Percentiles rank a stretch among this genome's conserved stretches.
These are phyloP conservation scores for Notarius lentiginosus DNA, from an alignment of 2,113 vertebrate species.

Conservation along the genomic window DNA sequence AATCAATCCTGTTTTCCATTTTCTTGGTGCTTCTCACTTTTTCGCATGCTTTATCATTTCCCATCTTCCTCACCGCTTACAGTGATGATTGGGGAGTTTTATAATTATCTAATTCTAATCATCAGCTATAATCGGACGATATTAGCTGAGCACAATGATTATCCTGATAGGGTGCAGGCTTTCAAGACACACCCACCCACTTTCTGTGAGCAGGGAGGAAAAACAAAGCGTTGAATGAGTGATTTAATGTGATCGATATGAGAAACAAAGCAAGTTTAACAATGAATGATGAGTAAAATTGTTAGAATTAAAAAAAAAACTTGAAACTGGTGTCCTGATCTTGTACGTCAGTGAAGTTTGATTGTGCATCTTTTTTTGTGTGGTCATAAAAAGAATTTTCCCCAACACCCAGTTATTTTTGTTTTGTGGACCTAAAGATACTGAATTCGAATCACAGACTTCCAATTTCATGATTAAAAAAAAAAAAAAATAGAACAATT, in stretches of 20 bases:
- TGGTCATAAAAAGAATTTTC: not conserved
- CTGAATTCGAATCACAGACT: too few relatives aligned
- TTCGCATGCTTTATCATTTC: not conserved
- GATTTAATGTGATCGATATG: not conserved
- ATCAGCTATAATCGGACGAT: not conserved
- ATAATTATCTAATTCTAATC: not conserved
- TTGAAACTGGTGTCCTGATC: not conserved
- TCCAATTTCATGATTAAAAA: too few relatives aligned
- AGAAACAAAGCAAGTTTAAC: not conserved
- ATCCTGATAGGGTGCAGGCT: not conserved
- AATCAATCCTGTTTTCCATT: not conserved
- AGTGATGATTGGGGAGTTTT: not conserved
- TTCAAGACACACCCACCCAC: not conserved
- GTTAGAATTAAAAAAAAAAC: not conserved
- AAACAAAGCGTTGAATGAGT: not conserved
- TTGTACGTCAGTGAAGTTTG: too few relatives aligned
- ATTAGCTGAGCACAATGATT: not conserved
- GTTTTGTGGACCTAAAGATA: too few relatives aligned
- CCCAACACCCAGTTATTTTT: too few relatives aligned
- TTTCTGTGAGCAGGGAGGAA: not conserved
- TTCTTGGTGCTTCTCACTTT: not conserved
- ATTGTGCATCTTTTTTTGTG: too few relatives aligned
- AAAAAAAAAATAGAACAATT: too few relatives aligned
- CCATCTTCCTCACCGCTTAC: not conserved
- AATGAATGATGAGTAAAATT: not conserved